Base-by-base conservation (phyloP, 1,140 invertebrate genomes). In the Sycophaga agraensis region DNA sequence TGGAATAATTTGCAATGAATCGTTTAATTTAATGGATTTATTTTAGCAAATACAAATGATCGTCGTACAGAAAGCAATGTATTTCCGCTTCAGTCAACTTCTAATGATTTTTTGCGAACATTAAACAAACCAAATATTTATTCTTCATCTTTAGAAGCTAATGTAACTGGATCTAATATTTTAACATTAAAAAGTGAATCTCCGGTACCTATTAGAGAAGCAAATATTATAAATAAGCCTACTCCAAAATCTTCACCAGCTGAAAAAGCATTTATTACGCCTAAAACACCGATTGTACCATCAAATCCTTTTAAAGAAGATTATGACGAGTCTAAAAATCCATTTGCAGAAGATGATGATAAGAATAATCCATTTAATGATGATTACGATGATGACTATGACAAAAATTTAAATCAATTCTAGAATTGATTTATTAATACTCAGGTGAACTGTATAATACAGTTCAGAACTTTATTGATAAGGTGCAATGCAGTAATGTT, bases 401-500 rank as follows among this genome's bases (percentile, higher is more conserved):
- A 88, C 68, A 87, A 86, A 67, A 88, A 87, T 70, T 70, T 87
- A 16, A 89, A 89, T 74, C 87, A 86, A 14, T 89, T 89, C 69
- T 74, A 65, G 22, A 76, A 70, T 61, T 80, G 73, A 78, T 70
- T 43, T 16, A 2, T 31, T 35, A 37, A 46, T 42, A 57, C 14
- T 16, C n/a, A n/a, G n/a, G 2, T 6, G 9, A 17, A n/a, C n/a
- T n/a, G 14, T 39, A 39, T 39, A 39, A n/a, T 26, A 26, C 12
- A 48, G 24, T 48, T 7, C 11, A 26, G 22, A 45, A 26, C 22
- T 24, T 46, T 31, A 28, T 48, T 46, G 24, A 46, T n/a, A 46
- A n/a, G 4, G 17, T 46, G 21, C 22, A 26, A 2, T 48, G 31
- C n/a, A 35, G 12, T 19, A 4, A 21, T 7, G 11, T 39, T n/a